Conservation (phyloP, 2,113 vertebrate species). For the Ageneiosus marmoratus region DNA sequence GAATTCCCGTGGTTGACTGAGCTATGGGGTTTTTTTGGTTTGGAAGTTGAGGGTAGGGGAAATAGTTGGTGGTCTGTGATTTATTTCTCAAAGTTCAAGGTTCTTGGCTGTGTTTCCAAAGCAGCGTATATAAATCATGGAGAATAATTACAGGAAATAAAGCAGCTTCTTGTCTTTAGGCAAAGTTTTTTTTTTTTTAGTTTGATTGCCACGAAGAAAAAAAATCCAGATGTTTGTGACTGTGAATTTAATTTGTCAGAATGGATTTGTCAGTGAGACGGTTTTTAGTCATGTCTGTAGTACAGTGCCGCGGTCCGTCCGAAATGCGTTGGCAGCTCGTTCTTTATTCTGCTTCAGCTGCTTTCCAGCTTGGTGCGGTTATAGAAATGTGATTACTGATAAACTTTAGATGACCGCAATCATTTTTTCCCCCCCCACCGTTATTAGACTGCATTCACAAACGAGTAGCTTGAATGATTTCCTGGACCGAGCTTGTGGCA, state of each 20-base stretch:
- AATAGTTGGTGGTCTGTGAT: conserved; percentile 48
- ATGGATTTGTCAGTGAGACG: not conserved
- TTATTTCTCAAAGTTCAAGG: not conserved
- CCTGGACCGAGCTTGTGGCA: not conserved
- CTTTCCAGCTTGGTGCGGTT: conserved; percentile 9
- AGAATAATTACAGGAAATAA: not conserved
- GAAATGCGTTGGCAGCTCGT: not conserved
- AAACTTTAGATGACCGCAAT: conserved; percentile 19
- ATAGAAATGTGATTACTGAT: conserved; percentile 29
- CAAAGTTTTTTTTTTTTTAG: not conserved
- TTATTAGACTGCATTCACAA: not conserved
- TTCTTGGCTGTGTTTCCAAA: not conserved
- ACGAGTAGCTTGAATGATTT: not conserved
- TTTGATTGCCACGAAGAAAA: not conserved
- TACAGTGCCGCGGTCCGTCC: not conserved
- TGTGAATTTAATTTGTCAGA: not conserved
- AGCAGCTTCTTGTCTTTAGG: not conserved
- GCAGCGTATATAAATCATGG: not conserved
- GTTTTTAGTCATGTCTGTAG: not conserved
- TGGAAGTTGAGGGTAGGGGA: conserved; percentile 13
- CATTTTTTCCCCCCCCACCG: not conserved
- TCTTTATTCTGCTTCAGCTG: not conserved
- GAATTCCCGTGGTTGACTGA: not conserved
- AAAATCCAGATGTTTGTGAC: not conserved
- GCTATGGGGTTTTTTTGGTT: not conserved